Evolutionary conservation across 2,797 vertebrate species (phyloP).

Genomic region (Decapterus maruadsi): DNA sequence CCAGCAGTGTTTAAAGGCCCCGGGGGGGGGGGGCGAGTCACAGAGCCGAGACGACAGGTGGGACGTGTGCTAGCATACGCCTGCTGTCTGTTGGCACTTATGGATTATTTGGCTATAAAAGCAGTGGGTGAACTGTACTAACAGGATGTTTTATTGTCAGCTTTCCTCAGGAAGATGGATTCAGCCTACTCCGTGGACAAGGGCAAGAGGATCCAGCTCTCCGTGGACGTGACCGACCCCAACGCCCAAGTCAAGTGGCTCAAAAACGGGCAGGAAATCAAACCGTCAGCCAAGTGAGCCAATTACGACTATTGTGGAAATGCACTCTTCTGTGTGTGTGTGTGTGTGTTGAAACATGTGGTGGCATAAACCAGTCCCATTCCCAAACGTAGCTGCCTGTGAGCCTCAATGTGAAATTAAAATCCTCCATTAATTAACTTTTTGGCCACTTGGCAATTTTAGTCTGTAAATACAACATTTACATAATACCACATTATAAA

Average conservation of each 20-base stretch:
- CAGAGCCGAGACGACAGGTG: slow-evolving; percentile 48
- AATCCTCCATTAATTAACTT: not conserved
- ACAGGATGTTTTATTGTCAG: slow-evolving; percentile 71
- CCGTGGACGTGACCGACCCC: slow-evolving; percentile 88
- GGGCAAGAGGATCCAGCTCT: slow-evolving; percentile 88
- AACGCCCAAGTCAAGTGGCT: slow-evolving; percentile 89
- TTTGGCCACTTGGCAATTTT: not conserved
- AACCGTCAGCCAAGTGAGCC: slow-evolving; percentile 92
- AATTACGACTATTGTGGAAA: not conserved
- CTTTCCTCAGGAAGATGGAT: slow-evolving; percentile 91
- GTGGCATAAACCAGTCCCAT: too few relatives aligned
- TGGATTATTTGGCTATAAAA: slow-evolving; percentile 50
- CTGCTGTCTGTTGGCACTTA: slow-evolving; percentile 33
- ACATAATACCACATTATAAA: not conserved
- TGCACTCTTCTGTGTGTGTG: not conserved
- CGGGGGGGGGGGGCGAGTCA: slow-evolving; percentile 12
- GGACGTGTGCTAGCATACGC: slow-evolving; percentile 49
- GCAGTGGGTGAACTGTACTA: slow-evolving; percentile 31
- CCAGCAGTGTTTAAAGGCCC: slow-evolving; percentile 48
- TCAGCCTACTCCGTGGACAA: slow-evolving; percentile 91
- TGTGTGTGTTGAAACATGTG: not conserved
- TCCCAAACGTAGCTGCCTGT: not conserved
- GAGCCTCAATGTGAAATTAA: not conserved
- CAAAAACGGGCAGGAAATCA: slow-evolving; percentile 93
- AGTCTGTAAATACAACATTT: not conserved